Evolutionary conservation across 2,888 invertebrate genomes (phyloP).

Genomic region (Panopea generosa): DNA sequence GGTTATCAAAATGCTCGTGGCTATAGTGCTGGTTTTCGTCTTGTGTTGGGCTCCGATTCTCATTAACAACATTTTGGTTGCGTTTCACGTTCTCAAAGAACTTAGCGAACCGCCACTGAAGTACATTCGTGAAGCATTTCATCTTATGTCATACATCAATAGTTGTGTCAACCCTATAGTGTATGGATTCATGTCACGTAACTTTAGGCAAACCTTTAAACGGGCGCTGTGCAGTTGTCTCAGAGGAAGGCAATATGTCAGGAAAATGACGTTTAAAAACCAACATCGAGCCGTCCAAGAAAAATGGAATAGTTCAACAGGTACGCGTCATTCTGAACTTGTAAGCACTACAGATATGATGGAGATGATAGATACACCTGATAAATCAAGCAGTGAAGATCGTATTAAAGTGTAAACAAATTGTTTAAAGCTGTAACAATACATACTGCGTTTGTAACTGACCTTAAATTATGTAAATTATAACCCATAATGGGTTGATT

Average conservation of each 20-base stretch:
- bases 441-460: too few species aligned
- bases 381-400: too few species aligned
- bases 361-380: too few species aligned
- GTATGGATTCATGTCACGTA: slow-evolving; percentile 91
- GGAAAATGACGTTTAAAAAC: slow-evolving; percentile 46
- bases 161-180: slow-evolving; percentile 91
- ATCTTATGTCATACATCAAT: slow-evolving; percentile 90
- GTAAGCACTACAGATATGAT: too few species aligned
- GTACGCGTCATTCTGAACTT: slow-evolving; percentile 32
- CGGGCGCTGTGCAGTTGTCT: slow-evolving; percentile 67
- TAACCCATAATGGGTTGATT: too few species aligned
- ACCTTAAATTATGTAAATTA: too few species aligned
- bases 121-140: slow-evolving; percentile 88
- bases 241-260: slow-evolving; percentile 49
- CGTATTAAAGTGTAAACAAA: too few species aligned
- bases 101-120: slow-evolving; percentile 87
- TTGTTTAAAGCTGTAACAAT: too few species aligned
- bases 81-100: slow-evolving; percentile 87
- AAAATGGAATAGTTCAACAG: slow-evolving; percentile 35
- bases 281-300: slow-evolving; percentile 34
- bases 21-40: slow-evolving; percentile 89
- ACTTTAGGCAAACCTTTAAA: slow-evolving; percentile 87
- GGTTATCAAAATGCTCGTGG: slow-evolving; percentile 91
- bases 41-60: slow-evolving; percentile 90
- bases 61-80: slow-evolving; percentile 89